Percentiles rank a stretch among this genome's conserved stretches.
These are phyloP conservation scores for Epinotia brunnichana DNA, from an alignment of 2,888 invertebrate species.

Conservation along the genomic window DNA sequence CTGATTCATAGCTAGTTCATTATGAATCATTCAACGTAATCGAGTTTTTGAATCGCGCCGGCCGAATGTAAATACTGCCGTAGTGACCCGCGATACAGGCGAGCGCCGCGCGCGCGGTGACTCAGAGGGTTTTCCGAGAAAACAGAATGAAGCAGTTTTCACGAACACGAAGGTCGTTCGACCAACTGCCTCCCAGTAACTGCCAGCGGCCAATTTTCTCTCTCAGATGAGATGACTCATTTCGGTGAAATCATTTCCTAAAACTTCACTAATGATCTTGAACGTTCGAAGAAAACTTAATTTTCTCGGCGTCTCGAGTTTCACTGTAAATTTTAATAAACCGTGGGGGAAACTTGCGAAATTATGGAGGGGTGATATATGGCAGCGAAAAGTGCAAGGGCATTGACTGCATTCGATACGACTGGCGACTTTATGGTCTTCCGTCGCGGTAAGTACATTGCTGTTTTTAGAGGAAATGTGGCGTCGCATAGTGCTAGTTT, in stretches of 20 bases:
- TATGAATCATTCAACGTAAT: constrained; percentile 80
- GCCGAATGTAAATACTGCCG: constrained; percentile 78
- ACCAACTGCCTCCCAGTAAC: constrained; percentile 57
- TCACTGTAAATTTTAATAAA: constrained; percentile 33
- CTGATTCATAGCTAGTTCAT: constrained; percentile 73
- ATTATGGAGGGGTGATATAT: constrained; percentile 35
- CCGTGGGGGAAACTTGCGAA: constrained; percentile 33
- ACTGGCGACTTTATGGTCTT: neutral
- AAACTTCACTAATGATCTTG: constrained; percentile 15
- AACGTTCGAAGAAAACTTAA: constrained; percentile 14
- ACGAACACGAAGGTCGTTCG: constrained; percentile 75
- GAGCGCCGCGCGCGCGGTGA: constrained; percentile 65
- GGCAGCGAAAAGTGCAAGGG: constrained; percentile 41
- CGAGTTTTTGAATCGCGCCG: constrained; percentile 82
- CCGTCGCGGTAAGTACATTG: constrained; percentile 29
- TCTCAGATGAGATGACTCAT: constrained; percentile 47
- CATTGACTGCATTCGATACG: constrained; percentile 38
- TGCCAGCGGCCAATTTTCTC: constrained; percentile 54
- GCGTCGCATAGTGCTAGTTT: constrained; percentile 6
- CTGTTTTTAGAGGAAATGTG: constrained; percentile 19
- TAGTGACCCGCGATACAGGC: constrained; percentile 78
- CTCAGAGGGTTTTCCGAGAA: constrained; percentile 83
- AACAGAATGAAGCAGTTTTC: constrained; percentile 73
- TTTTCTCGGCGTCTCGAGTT: constrained; percentile 27
- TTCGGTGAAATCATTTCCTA: constrained; percentile 41